phyloP scores from a whole-genome alignment of 2,797 vertebrate species.

The Pitangus sulphuratus region DNA sequence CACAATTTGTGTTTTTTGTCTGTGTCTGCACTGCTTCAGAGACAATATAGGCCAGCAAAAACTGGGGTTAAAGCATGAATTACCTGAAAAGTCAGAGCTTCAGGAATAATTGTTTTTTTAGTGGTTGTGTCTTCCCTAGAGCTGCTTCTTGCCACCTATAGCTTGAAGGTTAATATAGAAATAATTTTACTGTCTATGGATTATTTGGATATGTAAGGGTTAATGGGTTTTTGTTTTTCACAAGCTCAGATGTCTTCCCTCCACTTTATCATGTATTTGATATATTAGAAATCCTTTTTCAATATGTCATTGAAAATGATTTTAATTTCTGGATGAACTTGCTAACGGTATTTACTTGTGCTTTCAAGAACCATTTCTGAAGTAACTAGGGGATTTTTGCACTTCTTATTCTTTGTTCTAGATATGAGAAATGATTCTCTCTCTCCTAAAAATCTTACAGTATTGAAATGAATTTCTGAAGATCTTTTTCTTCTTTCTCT shows the following conservation, averaged over 20 bases:
- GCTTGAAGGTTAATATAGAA: not conserved
- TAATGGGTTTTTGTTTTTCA: not conserved
- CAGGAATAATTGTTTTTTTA: not conserved
- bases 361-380: not conserved
- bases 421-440: not conserved
- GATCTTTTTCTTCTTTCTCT: not conserved
- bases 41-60: not conserved
- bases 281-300: not conserved
- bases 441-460: not conserved
- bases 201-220: not conserved
- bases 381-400: not conserved
- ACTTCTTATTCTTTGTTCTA: not conserved
- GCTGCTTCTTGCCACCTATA: not conserved
- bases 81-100: not conserved
- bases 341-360: not conserved
- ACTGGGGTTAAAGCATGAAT: not conserved
- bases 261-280: not conserved
- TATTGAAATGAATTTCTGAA: not conserved
- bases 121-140: not conserved
- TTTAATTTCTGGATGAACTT: not conserved
- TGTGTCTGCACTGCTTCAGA: not conserved
- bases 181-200: not conserved
- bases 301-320: not conserved
- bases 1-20: not conserved
- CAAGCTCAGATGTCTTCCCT: not conserved